Conservation (phyloP, 2,113 vertebrate genomes). For the Cervus canadensis region DNA sequence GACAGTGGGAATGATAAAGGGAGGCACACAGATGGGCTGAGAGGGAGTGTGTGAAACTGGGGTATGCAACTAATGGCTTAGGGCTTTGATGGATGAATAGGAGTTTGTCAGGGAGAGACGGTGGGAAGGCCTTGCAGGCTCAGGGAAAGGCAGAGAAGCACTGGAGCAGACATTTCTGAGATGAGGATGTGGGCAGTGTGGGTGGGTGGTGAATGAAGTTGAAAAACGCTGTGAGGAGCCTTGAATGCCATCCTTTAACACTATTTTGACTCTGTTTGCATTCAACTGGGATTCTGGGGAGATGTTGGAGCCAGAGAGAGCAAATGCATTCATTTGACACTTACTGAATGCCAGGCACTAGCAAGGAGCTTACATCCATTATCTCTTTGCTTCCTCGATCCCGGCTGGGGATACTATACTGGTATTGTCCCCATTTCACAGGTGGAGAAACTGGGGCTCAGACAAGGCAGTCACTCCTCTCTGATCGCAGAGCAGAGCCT, state of each 20-base stretch:
- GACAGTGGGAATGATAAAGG: not conserved
- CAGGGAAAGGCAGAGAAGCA: not conserved
- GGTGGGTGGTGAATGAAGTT: not conserved
- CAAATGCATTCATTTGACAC: constrained; percentile 14
- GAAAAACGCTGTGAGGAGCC: not conserved
- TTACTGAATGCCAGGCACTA: not conserved
- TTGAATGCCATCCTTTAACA: not conserved
- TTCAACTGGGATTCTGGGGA: not conserved
- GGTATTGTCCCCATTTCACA: constrained; percentile 1
- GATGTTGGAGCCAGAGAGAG: not conserved
- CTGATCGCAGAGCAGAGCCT: not conserved
- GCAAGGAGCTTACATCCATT: not conserved
- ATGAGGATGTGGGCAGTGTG: not conserved
- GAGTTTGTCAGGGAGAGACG: not conserved
- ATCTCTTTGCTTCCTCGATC: not conserved
- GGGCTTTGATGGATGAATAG: constrained; percentile 23
- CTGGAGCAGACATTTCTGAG: not conserved
- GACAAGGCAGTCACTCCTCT: not conserved
- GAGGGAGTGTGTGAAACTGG: not conserved
- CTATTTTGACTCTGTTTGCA: not conserved
- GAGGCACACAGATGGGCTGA: not conserved
- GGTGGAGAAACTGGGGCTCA: not conserved
- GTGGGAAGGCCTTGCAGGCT: not conserved
- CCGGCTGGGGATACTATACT: not conserved
- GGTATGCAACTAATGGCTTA: not conserved